phyloP scores from a whole-genome alignment of 2,888 invertebrate genomes.

The Drosophila hawaiiensis region DNA sequence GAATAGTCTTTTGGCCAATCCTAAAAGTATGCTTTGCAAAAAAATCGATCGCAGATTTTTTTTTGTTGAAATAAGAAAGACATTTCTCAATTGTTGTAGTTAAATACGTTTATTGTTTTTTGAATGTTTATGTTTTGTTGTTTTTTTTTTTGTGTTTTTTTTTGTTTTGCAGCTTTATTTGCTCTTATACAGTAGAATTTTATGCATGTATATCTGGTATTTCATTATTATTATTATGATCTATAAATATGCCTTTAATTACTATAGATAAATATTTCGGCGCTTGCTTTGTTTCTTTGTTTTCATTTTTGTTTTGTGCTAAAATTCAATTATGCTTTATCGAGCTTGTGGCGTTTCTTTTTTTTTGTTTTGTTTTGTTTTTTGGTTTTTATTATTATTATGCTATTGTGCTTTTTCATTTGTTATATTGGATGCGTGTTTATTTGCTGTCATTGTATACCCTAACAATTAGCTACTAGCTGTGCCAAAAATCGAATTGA shows the following conservation, averaged over 20 bases:
- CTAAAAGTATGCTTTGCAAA: background rate
- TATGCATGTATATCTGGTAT: constrained; percentile 65
- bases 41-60: background rate
- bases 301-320: constrained; percentile 61
- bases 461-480: constrained; percentile 70
- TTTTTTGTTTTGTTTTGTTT: constrained; percentile 5
- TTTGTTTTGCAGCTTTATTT: constrained; percentile 59
- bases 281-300: constrained; percentile 65
- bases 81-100: constrained; percentile 59
- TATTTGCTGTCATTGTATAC: constrained; percentile 25
- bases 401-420: constrained; percentile 26
- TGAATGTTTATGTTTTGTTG: constrained; percentile 31
- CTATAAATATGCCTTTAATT: constrained; percentile 76
- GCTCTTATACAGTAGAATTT: constrained; percentile 73
- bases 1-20: background rate
- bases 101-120: constrained; percentile 78
- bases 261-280: constrained; percentile 80
- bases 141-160: constrained; percentile 35
- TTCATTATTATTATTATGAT: constrained; percentile 60
- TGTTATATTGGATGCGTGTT: constrained; percentile 26
- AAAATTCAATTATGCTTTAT: constrained; percentile 62
- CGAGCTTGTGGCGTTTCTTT: constrained; percentile 40
- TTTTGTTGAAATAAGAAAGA: background rate
- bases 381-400: constrained; percentile 15
- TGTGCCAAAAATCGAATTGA: constrained; percentile 72